Percentiles rank a stretch among this genome's conserved stretches.
These are phyloP conservation scores for Ctenoplectra terminalis DNA, from an alignment of 1,140 invertebrate species.

Conservation along the genomic window DNA sequence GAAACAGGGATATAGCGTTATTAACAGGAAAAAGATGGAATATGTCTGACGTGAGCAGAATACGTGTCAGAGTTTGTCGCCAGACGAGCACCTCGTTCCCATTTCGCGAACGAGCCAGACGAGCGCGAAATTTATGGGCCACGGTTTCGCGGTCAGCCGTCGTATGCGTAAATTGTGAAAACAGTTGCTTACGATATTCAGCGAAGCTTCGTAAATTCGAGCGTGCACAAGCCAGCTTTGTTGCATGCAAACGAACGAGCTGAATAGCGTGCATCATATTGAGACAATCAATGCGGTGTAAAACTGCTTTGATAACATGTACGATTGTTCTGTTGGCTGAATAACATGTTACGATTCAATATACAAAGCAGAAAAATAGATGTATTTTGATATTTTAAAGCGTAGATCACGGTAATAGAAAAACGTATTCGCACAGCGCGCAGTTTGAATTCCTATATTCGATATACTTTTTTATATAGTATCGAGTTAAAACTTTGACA, in stretches of 20 bases:
- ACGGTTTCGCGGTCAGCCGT: slow-evolving; percentile 20
- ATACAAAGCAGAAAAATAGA: no score
- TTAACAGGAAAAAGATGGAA: background rate
- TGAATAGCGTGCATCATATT: background rate
- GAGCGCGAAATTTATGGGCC: slow-evolving; percentile 30
- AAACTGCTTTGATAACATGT: background rate
- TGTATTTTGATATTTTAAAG: no score
- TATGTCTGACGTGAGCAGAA: background rate
- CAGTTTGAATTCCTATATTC: no score
- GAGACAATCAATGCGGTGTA: background rate
- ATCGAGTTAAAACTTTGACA: no score
- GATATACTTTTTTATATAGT: no score
- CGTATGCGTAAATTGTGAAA: slow-evolving; percentile 32
- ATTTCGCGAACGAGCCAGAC: slow-evolving; percentile 7
- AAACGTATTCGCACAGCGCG: no score
- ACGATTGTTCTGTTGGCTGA: background rate
- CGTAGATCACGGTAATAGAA: no score
- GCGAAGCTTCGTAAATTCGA: slow-evolving; percentile 11
- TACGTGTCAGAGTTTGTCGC: background rate
- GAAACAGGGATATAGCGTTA: background rate
- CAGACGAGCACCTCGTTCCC: background rate
- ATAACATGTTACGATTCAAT: background rate
- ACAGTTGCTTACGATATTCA: slow-evolving; percentile 40
- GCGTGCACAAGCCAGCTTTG: background rate
- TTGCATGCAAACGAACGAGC: background rate